phyloP scores from a whole-genome alignment of 1,140 invertebrate genomes.

The Caenorhabditis brenneri region DNA sequence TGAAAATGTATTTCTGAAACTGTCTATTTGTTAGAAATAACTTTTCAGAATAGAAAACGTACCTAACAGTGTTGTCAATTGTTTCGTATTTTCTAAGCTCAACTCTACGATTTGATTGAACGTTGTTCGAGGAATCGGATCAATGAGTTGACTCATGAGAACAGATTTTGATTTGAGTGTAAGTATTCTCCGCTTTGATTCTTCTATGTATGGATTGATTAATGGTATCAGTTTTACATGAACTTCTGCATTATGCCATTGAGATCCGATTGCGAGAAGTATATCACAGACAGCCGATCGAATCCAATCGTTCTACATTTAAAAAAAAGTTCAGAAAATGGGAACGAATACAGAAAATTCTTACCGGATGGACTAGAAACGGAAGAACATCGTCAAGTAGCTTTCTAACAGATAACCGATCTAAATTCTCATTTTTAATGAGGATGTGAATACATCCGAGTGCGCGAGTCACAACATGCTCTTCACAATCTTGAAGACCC shows the following conservation, averaged over 20 bases:
- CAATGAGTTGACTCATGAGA: background rate
- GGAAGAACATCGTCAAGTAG: conserved; percentile 83
- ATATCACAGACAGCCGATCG: conserved; percentile 84
- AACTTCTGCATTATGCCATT: conserved; percentile 84
- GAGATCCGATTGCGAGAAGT: conserved; percentile 80
- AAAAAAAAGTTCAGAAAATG: conserved; percentile 29
- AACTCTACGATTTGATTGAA: conserved; percentile 11
- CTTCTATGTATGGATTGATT: conserved; percentile 81
- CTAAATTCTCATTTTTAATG: conserved; percentile 84
- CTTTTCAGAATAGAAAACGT: background rate
- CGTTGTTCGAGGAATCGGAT: background rate
- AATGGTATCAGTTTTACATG: conserved; percentile 86
- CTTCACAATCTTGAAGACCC: conserved; percentile 89
- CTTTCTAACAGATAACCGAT: conserved; percentile 84
- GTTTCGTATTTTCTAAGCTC: conserved; percentile 11
- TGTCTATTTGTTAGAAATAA: background rate
- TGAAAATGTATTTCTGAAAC: conserved; percentile 7
- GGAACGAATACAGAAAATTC: conserved; percentile 48
- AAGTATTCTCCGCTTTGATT: conserved; percentile 71
- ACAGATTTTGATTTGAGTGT: conserved; percentile 18
- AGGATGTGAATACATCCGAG: conserved; percentile 84
- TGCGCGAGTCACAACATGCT: conserved; percentile 88
- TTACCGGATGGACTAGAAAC: conserved; percentile 80
- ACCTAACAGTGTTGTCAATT: background rate
- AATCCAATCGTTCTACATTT: conserved; percentile 77